phyloP scores from a whole-genome alignment of 2,797 vertebrate genomes.

The Anisognathus igniventris region DNA sequence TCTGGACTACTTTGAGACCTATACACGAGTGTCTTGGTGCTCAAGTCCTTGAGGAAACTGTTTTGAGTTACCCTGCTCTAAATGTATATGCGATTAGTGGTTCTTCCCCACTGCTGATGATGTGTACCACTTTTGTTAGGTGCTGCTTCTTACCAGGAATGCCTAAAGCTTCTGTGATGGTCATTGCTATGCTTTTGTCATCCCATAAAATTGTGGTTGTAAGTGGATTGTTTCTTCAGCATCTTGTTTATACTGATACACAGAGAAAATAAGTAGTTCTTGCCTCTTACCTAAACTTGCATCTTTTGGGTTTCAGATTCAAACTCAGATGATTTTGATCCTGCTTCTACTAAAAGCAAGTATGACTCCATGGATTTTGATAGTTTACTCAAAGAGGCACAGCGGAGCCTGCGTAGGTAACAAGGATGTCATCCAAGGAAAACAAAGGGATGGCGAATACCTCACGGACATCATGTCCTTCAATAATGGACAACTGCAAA shows the following conservation, averaged over 20 bases:
- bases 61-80: not conserved
- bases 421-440: constrained; percentile 73
- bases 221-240: not conserved
- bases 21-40: rapidly evolving
- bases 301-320: constrained; percentile 84
- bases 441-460: constrained; percentile 85
- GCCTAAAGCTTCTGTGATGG: not conserved
- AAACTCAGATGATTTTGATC: constrained; percentile 98
- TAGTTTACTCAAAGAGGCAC: constrained; percentile 98
- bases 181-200: not conserved
- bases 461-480: constrained; percentile 88
- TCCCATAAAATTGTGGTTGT: not conserved
- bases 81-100: not conserved
- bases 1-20: not conserved
- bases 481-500: constrained; percentile 82
- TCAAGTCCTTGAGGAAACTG: not conserved
- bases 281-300: not conserved
- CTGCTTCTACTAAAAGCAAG: constrained; percentile 98
- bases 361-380: constrained; percentile 99
- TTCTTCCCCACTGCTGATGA: not conserved
- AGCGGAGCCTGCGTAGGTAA: constrained; percentile 98
- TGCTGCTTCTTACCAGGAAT: not conserved
- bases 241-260: rapidly evolving
- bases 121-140: not conserved
- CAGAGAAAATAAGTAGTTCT: not conserved